Evolutionary conservation across 2,888 invertebrate species (phyloP).

Genomic region (Diabrotica balteata): DNA sequence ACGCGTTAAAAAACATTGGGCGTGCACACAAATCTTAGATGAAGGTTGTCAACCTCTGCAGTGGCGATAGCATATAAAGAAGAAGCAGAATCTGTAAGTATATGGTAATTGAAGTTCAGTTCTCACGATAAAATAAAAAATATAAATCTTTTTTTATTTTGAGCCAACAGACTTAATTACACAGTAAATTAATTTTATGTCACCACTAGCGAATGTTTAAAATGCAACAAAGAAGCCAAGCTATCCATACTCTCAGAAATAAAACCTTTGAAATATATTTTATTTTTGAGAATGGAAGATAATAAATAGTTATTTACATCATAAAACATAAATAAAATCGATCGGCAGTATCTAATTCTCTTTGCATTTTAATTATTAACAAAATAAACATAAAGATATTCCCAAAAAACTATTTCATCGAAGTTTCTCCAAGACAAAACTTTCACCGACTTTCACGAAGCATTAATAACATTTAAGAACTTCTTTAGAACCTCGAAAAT

Average conservation of each 20-base stretch:
- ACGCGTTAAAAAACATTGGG: too few relatives aligned
- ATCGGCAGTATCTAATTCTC: neutral
- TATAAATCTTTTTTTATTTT: too few relatives aligned
- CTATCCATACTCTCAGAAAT: neutral
- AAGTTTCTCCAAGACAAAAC: neutral
- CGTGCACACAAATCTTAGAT: too few relatives aligned
- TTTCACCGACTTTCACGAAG: conserved; percentile 3
- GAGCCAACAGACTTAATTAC: too few relatives aligned
- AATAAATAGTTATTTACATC: neutral
- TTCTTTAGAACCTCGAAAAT: too few relatives aligned
- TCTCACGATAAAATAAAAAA: too few relatives aligned
- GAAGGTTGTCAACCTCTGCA: too few relatives aligned
- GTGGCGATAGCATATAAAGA: too few relatives aligned
- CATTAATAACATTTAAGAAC: conserved; percentile 3
- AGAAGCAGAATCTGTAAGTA: too few relatives aligned
- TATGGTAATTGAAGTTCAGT: too few relatives aligned
- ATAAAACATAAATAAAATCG: neutral
- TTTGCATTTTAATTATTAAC: neutral
- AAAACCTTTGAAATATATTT: neutral
- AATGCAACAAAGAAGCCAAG: conserved; percentile 1
- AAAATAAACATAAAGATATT: neutral
- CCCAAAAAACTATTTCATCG: neutral
- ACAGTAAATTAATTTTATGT: neutral
- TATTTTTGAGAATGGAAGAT: conserved; percentile 3
- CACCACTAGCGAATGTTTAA: neutral